Percentiles rank a stretch among this genome's conserved stretches.
These are phyloP conservation scores for Haplotaxodon microlepis DNA, from an alignment of 2,113 vertebrate genomes.

Conservation along the genomic window DNA sequence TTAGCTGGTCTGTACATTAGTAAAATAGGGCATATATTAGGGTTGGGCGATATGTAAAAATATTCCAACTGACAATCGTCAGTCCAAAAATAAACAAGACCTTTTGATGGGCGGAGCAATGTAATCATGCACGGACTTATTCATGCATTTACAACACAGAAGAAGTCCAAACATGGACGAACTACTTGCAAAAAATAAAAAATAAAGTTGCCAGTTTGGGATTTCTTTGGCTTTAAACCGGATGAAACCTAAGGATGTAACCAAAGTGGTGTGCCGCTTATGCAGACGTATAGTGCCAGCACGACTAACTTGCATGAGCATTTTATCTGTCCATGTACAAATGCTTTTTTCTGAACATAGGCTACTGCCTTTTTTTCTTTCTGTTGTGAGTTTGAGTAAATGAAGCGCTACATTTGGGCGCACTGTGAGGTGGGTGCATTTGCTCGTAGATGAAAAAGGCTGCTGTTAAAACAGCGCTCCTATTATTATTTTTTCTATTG, in stretches of 20 bases:
- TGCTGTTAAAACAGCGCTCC: background rate
- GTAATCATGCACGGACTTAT: background rate
- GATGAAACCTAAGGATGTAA: background rate
- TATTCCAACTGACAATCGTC: background rate
- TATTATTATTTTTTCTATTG: background rate
- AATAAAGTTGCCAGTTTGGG: background rate
- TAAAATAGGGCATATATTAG: rapidly evolving
- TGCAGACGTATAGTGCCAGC: background rate
- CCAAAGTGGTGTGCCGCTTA: background rate
- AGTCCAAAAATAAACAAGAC: background rate
- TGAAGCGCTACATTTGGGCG: background rate
- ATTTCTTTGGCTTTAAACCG: background rate
- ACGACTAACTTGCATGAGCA: background rate
- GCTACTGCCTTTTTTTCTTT: background rate
- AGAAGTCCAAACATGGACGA: background rate
- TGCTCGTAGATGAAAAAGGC: background rate
- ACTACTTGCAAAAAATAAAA: background rate
- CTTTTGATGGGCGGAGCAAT: background rate
- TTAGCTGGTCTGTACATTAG: background rate
- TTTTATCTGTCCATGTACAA: background rate
- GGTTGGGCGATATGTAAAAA: rapidly evolving
- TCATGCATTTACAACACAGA: background rate
- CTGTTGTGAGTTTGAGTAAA: background rate
- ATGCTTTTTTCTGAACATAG: background rate
- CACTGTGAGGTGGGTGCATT: background rate